Base-by-base conservation (phyloP, 2,797 vertebrate genomes). In the Novumbra hubbsi region DNA sequence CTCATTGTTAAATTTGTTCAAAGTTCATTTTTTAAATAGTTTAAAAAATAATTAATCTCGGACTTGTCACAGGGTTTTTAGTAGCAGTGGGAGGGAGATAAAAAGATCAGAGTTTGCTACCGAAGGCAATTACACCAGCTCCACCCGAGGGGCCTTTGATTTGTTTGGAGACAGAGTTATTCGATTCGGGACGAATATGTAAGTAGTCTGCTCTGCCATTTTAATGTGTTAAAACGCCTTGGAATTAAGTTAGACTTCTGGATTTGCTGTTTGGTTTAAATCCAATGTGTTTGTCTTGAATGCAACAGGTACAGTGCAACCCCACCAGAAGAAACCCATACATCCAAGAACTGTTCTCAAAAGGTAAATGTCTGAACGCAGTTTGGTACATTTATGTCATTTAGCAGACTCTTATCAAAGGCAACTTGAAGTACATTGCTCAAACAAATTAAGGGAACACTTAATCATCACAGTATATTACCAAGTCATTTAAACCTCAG, bases 181-280 rank as follows among this genome's bases (percentile, higher is more conserved):
- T 71, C 91, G 84, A 73, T 94, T 99, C 70, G 97, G 97, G 78
- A 88, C 90, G 62, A 98, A 98, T 73, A 96, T 98, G 97, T 98
- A 91, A 85, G 95, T 85, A 75, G 27, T 28, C 63, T 32, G 63
- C 63, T 65, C 63, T 6, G 28, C 19, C 21, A 62, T 63, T 28
- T 27, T 28, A 63, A 62, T 27, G 4, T 14, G 12, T 16, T 12
- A 24, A 52, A 52, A 45, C n/a, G 38, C 71, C 41, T 64, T 9
- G 11, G 19, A 21, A 41, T 55, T 55, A 9, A 16, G 11, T 63
- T 2, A 5, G 6, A 65, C 16, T 17, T 32, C 15, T 32, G 27
- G 1, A 65, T 30, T 65, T 15, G 15, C 6, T 30, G 1, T 65
- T 17, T 65, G 63, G 14, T 65, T 32, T 30, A 65, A 65, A 27